Percentiles rank a stretch among this genome's conserved stretches.
phyloP scores from a whole-genome alignment of 1,140 invertebrate genomes.

The Rhagoletis pomonella region DNA sequence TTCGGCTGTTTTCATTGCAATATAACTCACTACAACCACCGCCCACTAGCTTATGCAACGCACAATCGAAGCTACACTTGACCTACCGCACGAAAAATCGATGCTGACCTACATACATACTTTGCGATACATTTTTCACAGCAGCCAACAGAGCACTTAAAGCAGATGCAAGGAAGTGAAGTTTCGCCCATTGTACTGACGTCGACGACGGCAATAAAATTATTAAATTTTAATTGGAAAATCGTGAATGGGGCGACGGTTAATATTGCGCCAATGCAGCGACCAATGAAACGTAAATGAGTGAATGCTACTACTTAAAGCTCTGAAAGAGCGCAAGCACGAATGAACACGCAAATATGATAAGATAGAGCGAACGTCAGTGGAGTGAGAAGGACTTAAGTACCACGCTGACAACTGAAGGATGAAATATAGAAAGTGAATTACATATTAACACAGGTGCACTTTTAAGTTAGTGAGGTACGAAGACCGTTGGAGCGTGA shows the following conservation, averaged over 20 bases:
- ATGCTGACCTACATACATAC: no score
- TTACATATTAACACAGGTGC: background rate
- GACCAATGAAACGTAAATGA: slow-evolving; percentile 32
- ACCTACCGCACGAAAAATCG: no score
- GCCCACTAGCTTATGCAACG: no score
- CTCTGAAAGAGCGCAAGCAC: background rate
- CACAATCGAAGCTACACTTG: no score
- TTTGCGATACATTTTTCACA: no score
- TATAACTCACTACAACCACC: no score
- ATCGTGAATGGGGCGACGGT: background rate
- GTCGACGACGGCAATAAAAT: background rate
- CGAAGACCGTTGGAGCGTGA: background rate
- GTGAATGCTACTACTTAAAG: background rate
- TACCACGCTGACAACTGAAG: background rate
- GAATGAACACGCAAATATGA: background rate
- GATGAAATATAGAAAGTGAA: background rate
- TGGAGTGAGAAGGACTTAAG: background rate
- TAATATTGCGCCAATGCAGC: slow-evolving; percentile 22
- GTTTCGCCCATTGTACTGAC: no score
- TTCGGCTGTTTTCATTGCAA: no score
- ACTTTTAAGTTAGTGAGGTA: background rate
- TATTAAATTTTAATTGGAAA: slow-evolving; percentile 52
- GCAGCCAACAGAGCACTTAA: no score
- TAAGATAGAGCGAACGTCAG: background rate
- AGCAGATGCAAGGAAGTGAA: no score